Evolutionary conservation across 2,113 vertebrate genomes (phyloP).

Genomic region (Python bivittatus): DNA sequence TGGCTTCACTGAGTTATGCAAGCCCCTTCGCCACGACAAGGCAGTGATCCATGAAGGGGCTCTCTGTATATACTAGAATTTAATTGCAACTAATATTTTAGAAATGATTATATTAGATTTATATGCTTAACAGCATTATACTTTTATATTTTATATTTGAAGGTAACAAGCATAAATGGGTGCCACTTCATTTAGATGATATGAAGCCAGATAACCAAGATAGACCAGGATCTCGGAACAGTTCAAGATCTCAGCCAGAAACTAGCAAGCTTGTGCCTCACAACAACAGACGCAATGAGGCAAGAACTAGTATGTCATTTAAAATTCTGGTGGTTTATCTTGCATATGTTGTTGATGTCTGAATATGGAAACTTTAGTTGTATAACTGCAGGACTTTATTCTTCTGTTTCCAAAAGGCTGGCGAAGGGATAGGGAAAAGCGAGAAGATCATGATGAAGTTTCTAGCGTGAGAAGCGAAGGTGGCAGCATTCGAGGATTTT

Average conservation of each 20-base stretch:
- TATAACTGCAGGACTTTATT: background rate
- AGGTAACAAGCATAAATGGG: slow-evolving; percentile 94
- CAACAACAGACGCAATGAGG: slow-evolving; percentile 79
- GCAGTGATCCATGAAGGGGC: too few relatives aligned
- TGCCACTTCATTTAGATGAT: slow-evolving; percentile 86
- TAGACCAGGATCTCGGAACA: slow-evolving; percentile 70
- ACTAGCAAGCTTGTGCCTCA: slow-evolving; percentile 72
- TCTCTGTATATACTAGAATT: background rate
- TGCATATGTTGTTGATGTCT: background rate
- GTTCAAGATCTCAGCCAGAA: slow-evolving; percentile 74
- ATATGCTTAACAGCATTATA: slow-evolving; percentile 15
- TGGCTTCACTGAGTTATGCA: too few relatives aligned
- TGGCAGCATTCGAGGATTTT: slow-evolving; percentile 64
- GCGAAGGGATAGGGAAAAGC: slow-evolving; percentile 80
- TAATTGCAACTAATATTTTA: background rate
- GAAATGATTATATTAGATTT: background rate
- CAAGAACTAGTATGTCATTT: slow-evolving; percentile 78
- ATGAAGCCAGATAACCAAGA: slow-evolving; percentile 77
- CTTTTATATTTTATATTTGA: slow-evolving; percentile 57
- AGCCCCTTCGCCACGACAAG: too few relatives aligned
- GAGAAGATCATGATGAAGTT: slow-evolving; percentile 83
- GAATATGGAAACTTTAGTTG: slow-evolving; percentile 3
- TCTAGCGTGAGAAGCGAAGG: slow-evolving; percentile 83
- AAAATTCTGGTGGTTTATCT: background rate
- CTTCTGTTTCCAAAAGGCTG: slow-evolving; percentile 75